Evolutionary conservation across 2,797 vertebrate species (phyloP), one percentile per base, ranked within the genome.

Genomic region (Remorina albescens): DNA sequence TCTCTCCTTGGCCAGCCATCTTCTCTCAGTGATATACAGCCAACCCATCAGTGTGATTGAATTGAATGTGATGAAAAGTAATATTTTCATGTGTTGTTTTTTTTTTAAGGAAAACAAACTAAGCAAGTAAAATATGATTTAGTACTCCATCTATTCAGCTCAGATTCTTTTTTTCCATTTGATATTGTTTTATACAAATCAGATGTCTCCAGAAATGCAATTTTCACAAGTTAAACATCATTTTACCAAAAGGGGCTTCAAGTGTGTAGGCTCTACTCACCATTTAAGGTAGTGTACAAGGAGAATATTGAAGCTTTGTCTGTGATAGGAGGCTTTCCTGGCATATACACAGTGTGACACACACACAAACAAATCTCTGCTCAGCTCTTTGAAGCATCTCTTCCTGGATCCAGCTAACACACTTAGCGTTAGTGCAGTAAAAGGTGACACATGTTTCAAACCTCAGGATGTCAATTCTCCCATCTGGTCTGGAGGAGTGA

Each of bases 361-460:
- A 23, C 56, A 47, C 67, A 59, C 28, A 23, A 39, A n/a, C 25
- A 49, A 39, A 44, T 46, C 46, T 67, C 36, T 49, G 23, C 62
- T 37, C 6, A 3, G 34, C 39, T 76, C 82, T 88, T 87, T 92
- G 77, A 87, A 85, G 78, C 30, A 9, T 67, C 67, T 76, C 77
- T 83, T 86, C 83, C 80, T 84, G 81, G 68, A 44, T 67, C 32
- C 69, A 57, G 67, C 41, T 74, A 58, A 54, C 79, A 74, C 72
- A 50, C 62, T 42, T 64, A 64, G 78, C 79, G 77, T 82, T 64
- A 74, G 64, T 23, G 80, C 79, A 76, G 79, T 88, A 85, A 92
- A 90, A 88, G 68, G 71, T 72, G 88, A 86, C 88, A 83, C 81
- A 76, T 88, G 78, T 74, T 78, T 78, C 72, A 64, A 71, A 73